Evolutionary conservation across 2,888 invertebrate species (phyloP).

Genomic region (Eupithecia pulchellata): DNA sequence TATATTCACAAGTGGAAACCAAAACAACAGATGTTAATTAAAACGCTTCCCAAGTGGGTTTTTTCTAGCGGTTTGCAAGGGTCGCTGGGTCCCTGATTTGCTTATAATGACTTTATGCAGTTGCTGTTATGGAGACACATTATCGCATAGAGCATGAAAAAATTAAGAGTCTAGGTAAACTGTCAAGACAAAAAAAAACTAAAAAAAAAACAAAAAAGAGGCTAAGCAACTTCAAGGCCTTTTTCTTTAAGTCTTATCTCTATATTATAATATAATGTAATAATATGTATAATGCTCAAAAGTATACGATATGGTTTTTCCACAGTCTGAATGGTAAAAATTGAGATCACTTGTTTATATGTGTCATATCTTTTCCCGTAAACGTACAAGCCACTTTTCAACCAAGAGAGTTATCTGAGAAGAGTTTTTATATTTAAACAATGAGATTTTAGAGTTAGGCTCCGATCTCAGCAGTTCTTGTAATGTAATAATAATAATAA

Average conservation of each 20-base stretch:
- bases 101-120: conserved; percentile 47
- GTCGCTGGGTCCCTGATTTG: conserved; percentile 48
- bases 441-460: background rate
- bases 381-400: background rate
- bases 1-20: background rate
- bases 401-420: background rate
- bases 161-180: background rate
- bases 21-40: conserved; percentile 39
- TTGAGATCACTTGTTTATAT: background rate
- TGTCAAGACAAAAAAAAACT: no score
- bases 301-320: background rate
- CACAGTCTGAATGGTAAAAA: background rate
- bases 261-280: no score
- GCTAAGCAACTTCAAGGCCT: background rate
- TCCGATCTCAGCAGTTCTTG: background rate
- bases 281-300: background rate
- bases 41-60: conserved; percentile 41
- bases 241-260: background rate
- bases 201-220: no score
- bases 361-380: background rate
- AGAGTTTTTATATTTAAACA: background rate
- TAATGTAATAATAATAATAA: no score
- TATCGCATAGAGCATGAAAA: background rate
- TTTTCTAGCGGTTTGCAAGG: conserved; percentile 41
- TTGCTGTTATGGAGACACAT: conserved; percentile 4